Evolutionary conservation across 2,113 vertebrate species (phyloP), one percentile per base, ranked within the genome.

Genomic region (Oncorhynchus tshawytscha): DNA sequence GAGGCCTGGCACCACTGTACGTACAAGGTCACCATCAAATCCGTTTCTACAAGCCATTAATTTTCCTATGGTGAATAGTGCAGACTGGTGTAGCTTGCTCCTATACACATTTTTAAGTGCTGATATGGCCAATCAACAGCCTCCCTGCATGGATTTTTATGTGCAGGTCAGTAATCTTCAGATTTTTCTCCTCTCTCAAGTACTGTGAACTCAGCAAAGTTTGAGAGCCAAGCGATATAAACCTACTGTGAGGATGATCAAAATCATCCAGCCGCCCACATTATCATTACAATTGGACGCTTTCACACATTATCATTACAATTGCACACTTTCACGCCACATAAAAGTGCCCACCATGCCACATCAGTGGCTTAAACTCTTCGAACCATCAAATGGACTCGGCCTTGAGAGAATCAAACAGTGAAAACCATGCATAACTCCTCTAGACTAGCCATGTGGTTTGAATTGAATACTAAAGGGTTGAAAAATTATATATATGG

Each of bases 131-230:
- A 39, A 45, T 20, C 67, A 68, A 68, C 31, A 34, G 31, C 39
- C 29, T 39, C 18, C 31, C n/a, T 48, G 60, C 34, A 74, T 77
- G 82, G 88, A 81, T 87, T 90, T 88, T 83, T 67, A 82, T 78
- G 80, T 82, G 81, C 80, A 77, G 81, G 80, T 85, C 73, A 67
- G 78, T 89, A 91, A 90, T 90, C 87, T 80, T 83, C 67, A 71
- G 45, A 77, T 81, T 84, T 74, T 81, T 79, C 78, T 73, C 22
- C 22, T 34, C 67, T 15, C 1, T 59, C 73, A 16, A 31, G 64
- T 83, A 85, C 76, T 81, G 81, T 88, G 79, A 83, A 86, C 86
- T 88, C 83, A 85, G 86, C 78, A 8, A 60, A 87, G 74, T 82
- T 8, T 67, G 57, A 80, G 69, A 75, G 73, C 67, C 12, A 9